Evolutionary conservation across 1,140 invertebrate genomes (phyloP), one percentile per base, ranked within the genome.

Genomic region (Formica selysi): DNA sequence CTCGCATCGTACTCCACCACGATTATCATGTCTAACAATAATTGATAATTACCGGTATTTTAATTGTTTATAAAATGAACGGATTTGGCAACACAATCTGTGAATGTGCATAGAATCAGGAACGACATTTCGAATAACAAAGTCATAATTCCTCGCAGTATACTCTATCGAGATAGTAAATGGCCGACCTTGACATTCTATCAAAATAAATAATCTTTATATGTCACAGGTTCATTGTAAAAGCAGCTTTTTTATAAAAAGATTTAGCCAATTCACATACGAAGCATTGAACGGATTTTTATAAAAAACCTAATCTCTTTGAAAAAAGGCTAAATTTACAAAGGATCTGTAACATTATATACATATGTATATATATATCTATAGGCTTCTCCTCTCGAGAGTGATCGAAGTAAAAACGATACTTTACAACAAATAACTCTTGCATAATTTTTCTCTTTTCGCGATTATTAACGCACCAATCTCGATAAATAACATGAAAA

Each of bases 101-200:
- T 16, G 11, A 76, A 3, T 62, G 11, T 32, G 36, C 57, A 13
- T 61, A 44, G 48, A 51, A n/a, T 22, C 22, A 38, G 36, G 41
- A 16, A 32, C 36, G 38, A 78, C 38, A 78, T 22, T 59, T 38
- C 13, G 32, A 22, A 74, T n/a, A 59, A 74, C 4, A 26, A 26
- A 74, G 1, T 36, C 26, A 36, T 57, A 38, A 57, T 74, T 59
- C 71, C 29, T 59, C 51, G 54, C 7, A 74, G 38, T 3, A n/a
- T 57, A 13, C 70, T 22, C 10, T 26, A 38, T 54, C 32, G 51
- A 32, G 70, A 38, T 74, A 74, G 0, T 26, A 38, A 74, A 19
- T 36, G n/a, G 6, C n/a, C n/a, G 48, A 59, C 54, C 71, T 74
- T 59, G 54, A 38, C 22, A 61, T 41, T 59, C 71, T 54, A 1